Evolutionary conservation across 2,797 vertebrate genomes (phyloP).

Genomic region (Onychomys torridus): DNA sequence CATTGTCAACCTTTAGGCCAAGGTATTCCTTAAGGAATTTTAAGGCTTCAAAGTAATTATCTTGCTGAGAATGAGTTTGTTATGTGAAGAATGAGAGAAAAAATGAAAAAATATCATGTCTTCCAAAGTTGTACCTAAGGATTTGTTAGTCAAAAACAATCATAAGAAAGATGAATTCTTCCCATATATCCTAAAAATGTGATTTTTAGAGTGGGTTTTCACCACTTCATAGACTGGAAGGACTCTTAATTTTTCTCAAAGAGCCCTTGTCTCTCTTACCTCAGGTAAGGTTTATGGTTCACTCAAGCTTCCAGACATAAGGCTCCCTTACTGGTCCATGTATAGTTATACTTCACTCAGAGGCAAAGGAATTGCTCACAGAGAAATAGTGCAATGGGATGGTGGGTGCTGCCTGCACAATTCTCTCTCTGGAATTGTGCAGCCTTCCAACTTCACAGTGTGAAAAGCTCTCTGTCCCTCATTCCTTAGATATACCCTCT

Average conservation of each 20-base stretch:
- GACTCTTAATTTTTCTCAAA: conserved; percentile 32
- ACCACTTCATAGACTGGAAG: not conserved
- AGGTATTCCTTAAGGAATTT: conserved; percentile 34
- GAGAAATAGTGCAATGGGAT: not conserved
- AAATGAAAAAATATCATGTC: not conserved
- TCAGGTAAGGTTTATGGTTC: not conserved
- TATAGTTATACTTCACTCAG: not conserved
- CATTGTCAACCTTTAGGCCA: not conserved
- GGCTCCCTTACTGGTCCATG: not conserved
- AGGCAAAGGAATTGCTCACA: not conserved
- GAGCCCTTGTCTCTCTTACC: not conserved
- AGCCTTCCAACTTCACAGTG: not conserved
- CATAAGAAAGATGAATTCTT: not conserved
- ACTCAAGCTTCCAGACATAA: not conserved
- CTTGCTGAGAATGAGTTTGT: not conserved
- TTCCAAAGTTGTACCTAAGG: conserved; percentile 29
- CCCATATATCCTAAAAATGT: not conserved
- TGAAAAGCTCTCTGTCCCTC: not conserved
- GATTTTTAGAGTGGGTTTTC: not conserved
- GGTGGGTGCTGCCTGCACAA: not conserved
- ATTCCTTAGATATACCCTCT: not conserved
- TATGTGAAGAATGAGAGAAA: conserved; percentile 34
- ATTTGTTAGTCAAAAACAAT: conserved; percentile 48
- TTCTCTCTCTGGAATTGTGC: not conserved
- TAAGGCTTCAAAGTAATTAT: conserved; percentile 57